phyloP scores from a whole-genome alignment of 2,888 invertebrate genomes.

The Drosophila hamatofila region DNA sequence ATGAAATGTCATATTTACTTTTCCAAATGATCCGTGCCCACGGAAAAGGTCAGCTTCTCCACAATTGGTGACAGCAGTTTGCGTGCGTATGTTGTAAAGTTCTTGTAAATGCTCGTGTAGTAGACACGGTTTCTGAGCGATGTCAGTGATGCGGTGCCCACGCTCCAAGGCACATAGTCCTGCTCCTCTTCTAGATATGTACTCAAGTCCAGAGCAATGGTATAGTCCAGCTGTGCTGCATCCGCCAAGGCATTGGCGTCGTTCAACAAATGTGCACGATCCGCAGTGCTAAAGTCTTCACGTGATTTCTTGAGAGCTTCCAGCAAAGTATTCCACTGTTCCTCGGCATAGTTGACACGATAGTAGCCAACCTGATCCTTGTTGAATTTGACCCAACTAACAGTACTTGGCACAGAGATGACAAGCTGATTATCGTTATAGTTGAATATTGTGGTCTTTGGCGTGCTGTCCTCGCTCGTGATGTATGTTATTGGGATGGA shows the following conservation, averaged over 20 bases:
- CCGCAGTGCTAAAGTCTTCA: slow-evolving; percentile 87
- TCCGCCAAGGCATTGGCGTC: slow-evolving; percentile 93
- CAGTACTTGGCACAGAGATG: slow-evolving; percentile 85
- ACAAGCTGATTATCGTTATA: slow-evolving; percentile 83
- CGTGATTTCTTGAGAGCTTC: slow-evolving; percentile 82
- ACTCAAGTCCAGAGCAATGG: slow-evolving; percentile 89
- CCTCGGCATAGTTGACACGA: slow-evolving; percentile 91
- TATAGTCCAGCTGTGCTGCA: slow-evolving; percentile 89
- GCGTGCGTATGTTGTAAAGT: slow-evolving; percentile 88
- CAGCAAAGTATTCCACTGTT: slow-evolving; percentile 88
- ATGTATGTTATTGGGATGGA: slow-evolving; percentile 93
- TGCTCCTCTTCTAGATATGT: slow-evolving; percentile 89
- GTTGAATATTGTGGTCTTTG: slow-evolving; percentile 83
- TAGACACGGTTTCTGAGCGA: slow-evolving; percentile 86
- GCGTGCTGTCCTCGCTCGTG: slow-evolving; percentile 86
- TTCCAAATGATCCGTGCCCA: slow-evolving; percentile 85
- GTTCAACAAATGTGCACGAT: slow-evolving; percentile 92
- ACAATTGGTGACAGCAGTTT: slow-evolving; percentile 87
- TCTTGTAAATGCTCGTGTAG: slow-evolving; percentile 86
- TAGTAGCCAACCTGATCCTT: slow-evolving; percentile 94
- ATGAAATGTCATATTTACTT: slow-evolving; percentile 68
- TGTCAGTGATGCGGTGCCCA: slow-evolving; percentile 87
- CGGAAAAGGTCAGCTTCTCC: slow-evolving; percentile 88
- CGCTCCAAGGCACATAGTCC: slow-evolving; percentile 92
- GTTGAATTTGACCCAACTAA: slow-evolving; percentile 93